Evolutionary conservation across 2,797 vertebrate genomes (phyloP), one percentile per base, ranked within the genome.

Genomic region (Microhierax caerulescens): DNA sequence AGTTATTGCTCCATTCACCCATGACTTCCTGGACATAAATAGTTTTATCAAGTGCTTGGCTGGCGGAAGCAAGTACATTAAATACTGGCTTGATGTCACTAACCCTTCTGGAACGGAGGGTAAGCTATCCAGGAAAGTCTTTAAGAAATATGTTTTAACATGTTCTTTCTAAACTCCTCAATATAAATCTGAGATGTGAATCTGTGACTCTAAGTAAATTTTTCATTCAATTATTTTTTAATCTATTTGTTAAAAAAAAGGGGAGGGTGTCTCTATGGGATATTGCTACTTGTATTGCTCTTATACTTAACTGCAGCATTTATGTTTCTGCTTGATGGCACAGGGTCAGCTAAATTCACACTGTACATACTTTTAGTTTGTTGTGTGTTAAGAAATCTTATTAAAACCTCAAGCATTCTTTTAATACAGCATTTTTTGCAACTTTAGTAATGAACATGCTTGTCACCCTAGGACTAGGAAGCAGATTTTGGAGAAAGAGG

Each of bases 161-260:
- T 39, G 12, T 6, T 88, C 4, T 74, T 84, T 84, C 54, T 83
- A 57, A 80, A 61, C 13, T 19, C 34, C 45, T 79, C 9, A 2
- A 30, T 83, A 41, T 5, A 36, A 85, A 87, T 59, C 50, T 57
- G 25, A 74, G 32, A 50, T 84, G 6, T 76, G 15, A 39, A 77
- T 79, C 24, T 82, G 37, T 73, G 72, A 87, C 43, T 30, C 22
- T 54, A 39, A 48, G 22, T 34, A 85, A 51, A 57, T 63, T 93
- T 90, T 74, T 9, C 48, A 75, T 64, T 85, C 72, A 90, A 95
- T 74, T 85, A 74, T 69, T 63, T 88, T 91, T 82, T 83, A 88
- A 88, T 84, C 10, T 25, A 27, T 90, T 76, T 74, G 7, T 81
- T 11, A 82, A 82, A 93, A 88, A 74, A 54, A 39, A 9, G 16